Base-by-base conservation (phyloP, 2,888 invertebrate genomes). In the Melipona beecheii region DNA sequence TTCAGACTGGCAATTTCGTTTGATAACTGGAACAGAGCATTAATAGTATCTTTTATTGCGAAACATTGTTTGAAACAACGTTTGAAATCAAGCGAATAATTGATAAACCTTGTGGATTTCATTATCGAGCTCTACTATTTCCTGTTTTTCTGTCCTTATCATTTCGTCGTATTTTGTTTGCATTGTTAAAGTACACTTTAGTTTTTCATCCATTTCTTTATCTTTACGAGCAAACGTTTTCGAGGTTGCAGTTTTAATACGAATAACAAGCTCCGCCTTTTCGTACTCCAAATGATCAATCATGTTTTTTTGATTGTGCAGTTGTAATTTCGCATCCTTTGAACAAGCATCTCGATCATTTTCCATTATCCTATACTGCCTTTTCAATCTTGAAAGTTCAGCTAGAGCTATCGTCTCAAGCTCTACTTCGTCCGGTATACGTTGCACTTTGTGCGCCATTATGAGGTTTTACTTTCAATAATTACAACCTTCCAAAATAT, bases 331-430 rank as follows among this genome's bases (percentile, higher is more conserved):
- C 43, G 96, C 96, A 91, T 97, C 97, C 91, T 96, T 97, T 75
- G 96, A 96, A 91, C 97, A 97, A 0, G 96, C 96, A 19, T 96
- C 95, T 2, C 97, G 95, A 93, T 98, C 97, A 83, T 97, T 96
- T 93, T 98, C 97, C 97, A 98, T 97, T 89, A 97, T 97, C 27
- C 97, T 95, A 65, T 97, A 97, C 95, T 97, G 98, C 91, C 98
- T 95, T 89, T 97, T 97, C 64, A 98, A 94, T 86, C 98, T 96
- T 27, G 96, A 95, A 91, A 98, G 95, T 93, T 98, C 98, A 81
- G 97, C 96, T 92, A 97, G 97, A 4, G 97, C 97, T 92, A 97
- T 96, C 92, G 97, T 96, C 91, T 97, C 97, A 95, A 97, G 95
- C 93, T 97, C 97, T 92, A 96, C 94, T 90, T 97, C 97, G 91